Evolutionary conservation across 2,113 vertebrate species (phyloP).

Genomic region (Cisticola juncidis): DNA sequence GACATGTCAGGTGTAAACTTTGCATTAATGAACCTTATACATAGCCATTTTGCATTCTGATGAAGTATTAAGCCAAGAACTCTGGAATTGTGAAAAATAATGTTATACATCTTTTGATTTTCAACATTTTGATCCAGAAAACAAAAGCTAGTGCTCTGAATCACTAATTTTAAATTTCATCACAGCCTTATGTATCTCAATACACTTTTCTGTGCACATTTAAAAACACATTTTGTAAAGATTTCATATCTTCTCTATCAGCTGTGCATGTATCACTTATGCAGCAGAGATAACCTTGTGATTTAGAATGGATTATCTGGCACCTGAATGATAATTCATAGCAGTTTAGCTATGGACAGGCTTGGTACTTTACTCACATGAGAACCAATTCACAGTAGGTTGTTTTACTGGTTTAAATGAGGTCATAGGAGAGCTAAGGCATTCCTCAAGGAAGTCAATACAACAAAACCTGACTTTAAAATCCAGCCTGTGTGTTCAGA

Average conservation of each 20-base stretch:
- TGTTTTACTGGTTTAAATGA: neutral
- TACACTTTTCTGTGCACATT: neutral
- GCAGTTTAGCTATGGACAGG: neutral
- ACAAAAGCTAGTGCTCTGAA: neutral
- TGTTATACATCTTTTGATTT: neutral
- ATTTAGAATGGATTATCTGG: neutral
- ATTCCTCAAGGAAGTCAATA: neutral
- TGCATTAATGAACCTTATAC: neutral
- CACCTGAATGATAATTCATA: neutral
- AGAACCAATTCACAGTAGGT: neutral
- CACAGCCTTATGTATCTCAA: neutral
- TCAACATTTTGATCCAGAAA: neutral
- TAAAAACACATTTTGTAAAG: neutral
- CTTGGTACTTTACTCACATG: neutral
- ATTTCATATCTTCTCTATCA: neutral
- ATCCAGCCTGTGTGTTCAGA: neutral
- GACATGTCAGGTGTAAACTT: slow-evolving; percentile 62
- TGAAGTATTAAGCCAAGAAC: neutral
- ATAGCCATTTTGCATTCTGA: neutral
- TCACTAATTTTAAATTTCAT: neutral
- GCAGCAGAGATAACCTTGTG: neutral
- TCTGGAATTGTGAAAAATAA: neutral
- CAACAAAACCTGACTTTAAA: neutral
- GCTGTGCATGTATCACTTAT: neutral
- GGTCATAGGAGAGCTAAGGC: neutral